Evolutionary conservation across 2,113 vertebrate species (phyloP).

Genomic region (Hiodon tergisus): DNA sequence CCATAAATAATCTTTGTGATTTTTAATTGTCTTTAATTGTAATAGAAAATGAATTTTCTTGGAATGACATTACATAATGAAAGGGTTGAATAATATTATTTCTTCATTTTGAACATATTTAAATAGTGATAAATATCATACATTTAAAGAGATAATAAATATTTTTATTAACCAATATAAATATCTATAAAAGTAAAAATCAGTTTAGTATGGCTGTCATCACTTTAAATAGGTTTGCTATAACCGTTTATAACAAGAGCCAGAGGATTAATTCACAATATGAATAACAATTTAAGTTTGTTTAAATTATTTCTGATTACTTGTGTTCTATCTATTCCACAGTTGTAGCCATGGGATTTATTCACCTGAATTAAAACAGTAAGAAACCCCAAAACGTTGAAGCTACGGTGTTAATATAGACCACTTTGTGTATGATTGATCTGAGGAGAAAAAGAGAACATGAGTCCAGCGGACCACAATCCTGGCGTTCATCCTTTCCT

Average conservation of each 20-base stretch:
- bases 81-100: no score
- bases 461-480: slow-evolving; percentile 12
- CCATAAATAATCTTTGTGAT: no score
- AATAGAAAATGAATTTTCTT: no score
- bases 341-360: neutral
- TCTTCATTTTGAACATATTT: no score
- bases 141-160: no score
- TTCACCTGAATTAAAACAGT: neutral
- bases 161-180: no score
- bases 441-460: neutral
- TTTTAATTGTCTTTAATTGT: no score
- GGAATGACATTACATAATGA: no score
- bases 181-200: no score
- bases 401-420: neutral
- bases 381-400: neutral
- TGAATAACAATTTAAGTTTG: neutral
- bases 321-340: neutral
- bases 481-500: slow-evolving; percentile 10
- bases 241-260: neutral
- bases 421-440: neutral
- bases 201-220: neutral
- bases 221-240: neutral
- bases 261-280: neutral
- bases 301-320: neutral
- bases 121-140: no score